Conservation (phyloP, 2,113 vertebrate species). For the Ahaetulla prasina region DNA sequence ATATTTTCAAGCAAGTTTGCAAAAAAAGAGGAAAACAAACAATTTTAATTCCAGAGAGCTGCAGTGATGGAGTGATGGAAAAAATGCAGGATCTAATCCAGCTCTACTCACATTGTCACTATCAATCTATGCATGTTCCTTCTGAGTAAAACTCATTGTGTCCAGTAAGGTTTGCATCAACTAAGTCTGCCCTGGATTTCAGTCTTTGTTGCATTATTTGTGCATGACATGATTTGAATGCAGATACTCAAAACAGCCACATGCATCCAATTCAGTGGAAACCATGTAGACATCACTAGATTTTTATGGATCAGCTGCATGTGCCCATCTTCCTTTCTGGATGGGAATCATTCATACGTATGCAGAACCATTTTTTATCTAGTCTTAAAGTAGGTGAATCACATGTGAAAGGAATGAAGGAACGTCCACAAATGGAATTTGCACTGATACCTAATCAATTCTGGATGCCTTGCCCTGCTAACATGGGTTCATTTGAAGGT, state of each 20-base stretch:
- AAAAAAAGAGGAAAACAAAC: background rate
- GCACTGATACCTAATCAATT: background rate
- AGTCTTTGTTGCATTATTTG: background rate
- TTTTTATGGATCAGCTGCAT: background rate
- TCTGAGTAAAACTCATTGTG: background rate
- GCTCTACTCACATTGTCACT: background rate
- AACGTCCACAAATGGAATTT: background rate
- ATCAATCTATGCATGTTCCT: background rate
- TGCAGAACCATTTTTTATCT: background rate
- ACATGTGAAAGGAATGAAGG: background rate
- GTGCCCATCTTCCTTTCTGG: background rate
- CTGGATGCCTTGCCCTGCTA: background rate
- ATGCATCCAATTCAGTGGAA: background rate
- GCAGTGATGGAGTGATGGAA: background rate
- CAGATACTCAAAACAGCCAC: background rate
- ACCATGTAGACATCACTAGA: background rate
- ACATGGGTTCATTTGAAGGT: background rate
- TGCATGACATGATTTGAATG: background rate
- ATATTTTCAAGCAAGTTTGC: background rate
- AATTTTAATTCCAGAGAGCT: background rate
- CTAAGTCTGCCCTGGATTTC: background rate
- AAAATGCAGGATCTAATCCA: background rate
- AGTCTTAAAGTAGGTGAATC: background rate
- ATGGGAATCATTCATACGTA: background rate
- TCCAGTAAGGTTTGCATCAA: background rate